Evolutionary conservation across 2,797 vertebrate species (phyloP), one percentile per base, ranked within the genome.

Genomic region (Sylvilagus floridanus): DNA sequence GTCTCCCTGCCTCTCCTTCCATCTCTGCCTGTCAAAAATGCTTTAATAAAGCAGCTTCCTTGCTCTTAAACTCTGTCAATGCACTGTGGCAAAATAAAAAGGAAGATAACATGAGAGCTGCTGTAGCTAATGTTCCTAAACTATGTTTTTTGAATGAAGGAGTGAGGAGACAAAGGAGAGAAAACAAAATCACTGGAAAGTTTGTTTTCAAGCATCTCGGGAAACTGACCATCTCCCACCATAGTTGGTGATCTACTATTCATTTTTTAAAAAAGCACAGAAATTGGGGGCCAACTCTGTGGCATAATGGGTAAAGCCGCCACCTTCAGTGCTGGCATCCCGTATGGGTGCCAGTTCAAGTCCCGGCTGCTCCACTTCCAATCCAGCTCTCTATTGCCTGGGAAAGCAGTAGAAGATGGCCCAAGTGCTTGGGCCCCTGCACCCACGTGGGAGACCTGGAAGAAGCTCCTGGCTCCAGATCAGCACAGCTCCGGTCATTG

Each of bases 141-240:
- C 26, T 65, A 17, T 83, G 82, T 22, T 82, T 90, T 17, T 63
- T 78, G 6, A 50, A 24, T 42, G 24, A 35, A 7, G 21, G 37
- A 28, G 21, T 16, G 21, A 62, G 57, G 11, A 22, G 57, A 76
- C 22, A 57, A 32, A 28, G 76, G 26, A 69, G 14, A 71, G 37
- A 69, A 6, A 7, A 52, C 30, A 1, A 2, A 24, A 8, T 73
- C 24, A 66, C 16, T 71, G 54, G 30, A 32, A 50, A 72, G 75
- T 71, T 78, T 78, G 22, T 77, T 93, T 94, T 57, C 62, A 96
- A 91, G 68, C 22, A 90, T 72, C 71, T 90, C 90, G 83, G 32
- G 69, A 95, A 94, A 83, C 4, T 28, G 5, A 78, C 35, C 63
- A 65, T 21, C 8, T 79, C 35, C n/a, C 78, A 85, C 62, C 78